Conservation (phyloP, 2,888 invertebrate species). For the Microplitis deprimator region DNA sequence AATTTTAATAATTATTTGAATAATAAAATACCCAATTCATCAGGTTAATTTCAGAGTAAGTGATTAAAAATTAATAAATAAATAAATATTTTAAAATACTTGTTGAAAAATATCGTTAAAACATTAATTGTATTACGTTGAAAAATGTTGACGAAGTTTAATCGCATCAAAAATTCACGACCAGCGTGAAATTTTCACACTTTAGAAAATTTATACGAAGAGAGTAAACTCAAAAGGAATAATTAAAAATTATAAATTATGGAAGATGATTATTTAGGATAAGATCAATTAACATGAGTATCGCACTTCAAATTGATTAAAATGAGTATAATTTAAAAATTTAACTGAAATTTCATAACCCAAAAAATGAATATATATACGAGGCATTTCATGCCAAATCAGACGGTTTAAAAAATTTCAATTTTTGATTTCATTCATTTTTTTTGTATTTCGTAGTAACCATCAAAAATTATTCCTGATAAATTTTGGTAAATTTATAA, state of each 20-base stretch:
- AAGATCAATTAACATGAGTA: conserved; percentile 42
- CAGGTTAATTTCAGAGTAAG: too few relatives aligned
- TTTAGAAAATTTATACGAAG: conserved; percentile 14
- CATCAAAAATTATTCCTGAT: too few relatives aligned
- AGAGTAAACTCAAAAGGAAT: conserved; percentile 6
- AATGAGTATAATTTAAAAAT: conserved; percentile 31
- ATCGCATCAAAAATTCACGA: conserved; percentile 47
- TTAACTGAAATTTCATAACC: background rate
- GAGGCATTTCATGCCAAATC: background rate
- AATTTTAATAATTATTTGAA: conserved; percentile 12
- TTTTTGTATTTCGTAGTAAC: too few relatives aligned
- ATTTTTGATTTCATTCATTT: too few relatives aligned
- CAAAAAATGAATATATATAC: background rate
- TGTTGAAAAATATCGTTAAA: background rate
- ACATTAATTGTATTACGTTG: conserved; percentile 12
- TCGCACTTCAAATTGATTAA: conserved; percentile 41
- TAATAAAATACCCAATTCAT: background rate
- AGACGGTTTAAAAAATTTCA: too few relatives aligned
- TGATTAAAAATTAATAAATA: conserved; percentile 6
- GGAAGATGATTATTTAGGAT: conserved; percentile 41
- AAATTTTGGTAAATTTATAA: too few relatives aligned
- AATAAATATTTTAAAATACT: background rate
- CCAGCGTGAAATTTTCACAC: conserved; percentile 50
- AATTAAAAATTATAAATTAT: conserved; percentile 6
- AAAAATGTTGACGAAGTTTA: conserved; percentile 22